Percentiles rank a stretch among this genome's conserved stretches.
Evolutionary conservation across 2,797 vertebrate genomes (phyloP).

Genomic region (Allobates femoralis): DNA sequence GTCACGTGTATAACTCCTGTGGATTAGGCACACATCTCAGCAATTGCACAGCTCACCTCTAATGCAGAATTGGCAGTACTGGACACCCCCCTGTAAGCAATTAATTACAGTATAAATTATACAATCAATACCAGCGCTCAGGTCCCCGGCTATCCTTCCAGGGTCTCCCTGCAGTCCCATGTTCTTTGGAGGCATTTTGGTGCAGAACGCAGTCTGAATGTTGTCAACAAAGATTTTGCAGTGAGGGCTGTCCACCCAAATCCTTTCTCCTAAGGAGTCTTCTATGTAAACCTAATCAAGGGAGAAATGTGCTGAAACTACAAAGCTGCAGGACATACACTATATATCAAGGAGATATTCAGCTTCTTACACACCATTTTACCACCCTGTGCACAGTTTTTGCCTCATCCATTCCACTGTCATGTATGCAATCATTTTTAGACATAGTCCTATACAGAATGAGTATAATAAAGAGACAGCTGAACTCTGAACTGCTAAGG

Average conservation of each 20-base stretch:
- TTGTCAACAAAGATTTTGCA: slow-evolving; percentile 97
- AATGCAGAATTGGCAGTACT: too few species aligned
- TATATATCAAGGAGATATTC: not conserved
- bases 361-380: not conserved
- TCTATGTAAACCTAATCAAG: slow-evolving; percentile 92
- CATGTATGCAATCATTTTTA: not conserved
- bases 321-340: not conserved
- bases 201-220: slow-evolving; percentile 95
- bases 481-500: too few species aligned
- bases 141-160: slow-evolving; percentile 85
- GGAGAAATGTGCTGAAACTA: not conserved
- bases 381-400: not conserved
- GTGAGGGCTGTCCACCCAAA: slow-evolving; percentile 98
- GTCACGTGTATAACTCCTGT: too few species aligned
- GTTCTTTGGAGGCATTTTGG: slow-evolving; percentile 95
- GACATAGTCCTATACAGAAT: not conserved
- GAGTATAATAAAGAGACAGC: too few species aligned
- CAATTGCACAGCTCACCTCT: too few species aligned
- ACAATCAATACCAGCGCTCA: slow-evolving; percentile 87
- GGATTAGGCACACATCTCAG: too few species aligned
- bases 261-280: slow-evolving; percentile 94
- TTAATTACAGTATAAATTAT: not conserved
- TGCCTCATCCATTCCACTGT: not conserved
- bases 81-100: not conserved
- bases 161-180: slow-evolving; percentile 91